Percentiles rank a stretch among this genome's conserved stretches.
Conservation (phyloP, 2,113 vertebrate genomes). For the Nerophis lumbriciformis region DNA sequence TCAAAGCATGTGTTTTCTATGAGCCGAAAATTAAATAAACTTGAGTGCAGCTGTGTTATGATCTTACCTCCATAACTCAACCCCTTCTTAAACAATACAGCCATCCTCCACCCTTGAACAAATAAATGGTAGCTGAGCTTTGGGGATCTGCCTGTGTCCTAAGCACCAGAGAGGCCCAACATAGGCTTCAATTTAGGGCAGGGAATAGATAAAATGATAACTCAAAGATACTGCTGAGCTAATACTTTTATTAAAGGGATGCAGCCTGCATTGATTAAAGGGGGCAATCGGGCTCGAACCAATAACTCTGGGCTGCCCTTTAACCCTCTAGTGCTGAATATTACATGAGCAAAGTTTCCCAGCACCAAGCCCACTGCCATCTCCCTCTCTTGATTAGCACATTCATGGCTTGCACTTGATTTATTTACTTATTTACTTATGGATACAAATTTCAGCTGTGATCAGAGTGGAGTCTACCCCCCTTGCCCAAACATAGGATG, state of each 20-base stretch:
- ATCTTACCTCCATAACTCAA: constrained; percentile 60
- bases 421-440: constrained; percentile 81
- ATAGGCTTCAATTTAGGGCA: constrained; percentile 67
- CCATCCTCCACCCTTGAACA: constrained; percentile 63
- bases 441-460: constrained; percentile 75
- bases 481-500: constrained; percentile 61
- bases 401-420: constrained; percentile 72
- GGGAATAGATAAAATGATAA: constrained; percentile 73
- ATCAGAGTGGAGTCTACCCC: constrained; percentile 67
- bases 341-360: constrained; percentile 80
- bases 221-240: constrained; percentile 76
- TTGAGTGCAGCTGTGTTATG: constrained; percentile 70
- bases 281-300: constrained; percentile 76
- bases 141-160: constrained; percentile 66
- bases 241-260: constrained; percentile 82
- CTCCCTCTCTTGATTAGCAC: constrained; percentile 72
- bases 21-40: constrained; percentile 55
- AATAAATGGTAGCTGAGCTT: constrained; percentile 70
- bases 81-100: constrained; percentile 66
- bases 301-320: constrained; percentile 78
- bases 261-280: constrained; percentile 81
- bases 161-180: constrained; percentile 65
- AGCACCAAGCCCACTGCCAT: constrained; percentile 67
- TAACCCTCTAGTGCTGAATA: constrained; percentile 76
- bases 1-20: constrained; percentile 48